Percentiles rank a stretch among this genome's conserved stretches.
Conservation (phyloP, 2,888 invertebrate genomes). For the Nasonia oneida region DNA sequence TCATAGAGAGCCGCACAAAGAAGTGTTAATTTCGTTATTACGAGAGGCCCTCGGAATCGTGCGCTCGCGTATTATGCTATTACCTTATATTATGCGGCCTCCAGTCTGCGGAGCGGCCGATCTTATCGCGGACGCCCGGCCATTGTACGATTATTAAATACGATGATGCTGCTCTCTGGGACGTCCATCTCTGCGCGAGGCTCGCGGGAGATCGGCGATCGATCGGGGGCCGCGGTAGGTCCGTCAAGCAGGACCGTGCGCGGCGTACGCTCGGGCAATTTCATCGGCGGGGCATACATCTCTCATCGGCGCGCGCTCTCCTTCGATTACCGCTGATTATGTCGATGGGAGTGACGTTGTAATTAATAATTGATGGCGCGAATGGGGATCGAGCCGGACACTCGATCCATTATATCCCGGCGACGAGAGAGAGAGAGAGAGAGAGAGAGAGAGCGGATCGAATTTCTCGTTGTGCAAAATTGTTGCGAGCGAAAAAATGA, state of each 20-base stretch:
- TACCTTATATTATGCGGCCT: too few relatives aligned
- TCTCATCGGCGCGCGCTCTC: conserved; percentile 7
- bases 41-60: conserved; percentile 56
- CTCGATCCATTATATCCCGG: background rate
- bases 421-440: too few relatives aligned
- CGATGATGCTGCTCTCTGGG: conserved; percentile 78
- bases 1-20: conserved; percentile 69
- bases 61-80: background rate
- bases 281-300: background rate
- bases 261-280: conserved; percentile 6
- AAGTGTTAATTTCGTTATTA: conserved; percentile 78
- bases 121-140: conserved; percentile 55
- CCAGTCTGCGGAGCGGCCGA: background rate
- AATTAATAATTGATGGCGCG: conserved; percentile 42
- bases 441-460: background rate
- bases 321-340: conserved; percentile 33
- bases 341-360: conserved; percentile 37
- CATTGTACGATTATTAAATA: conserved; percentile 78
- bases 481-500: too few relatives aligned
- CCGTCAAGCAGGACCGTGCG: conserved; percentile 20
- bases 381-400: conserved; percentile 17
- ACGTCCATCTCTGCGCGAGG: conserved; percentile 60
- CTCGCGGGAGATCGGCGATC: conserved; percentile 27
- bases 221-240: conserved; percentile 63
- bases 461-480: background rate